Percentiles rank a stretch among this genome's conserved stretches.
phyloP scores from a whole-genome alignment of 2,797 vertebrate species.

The Platalea minor region DNA sequence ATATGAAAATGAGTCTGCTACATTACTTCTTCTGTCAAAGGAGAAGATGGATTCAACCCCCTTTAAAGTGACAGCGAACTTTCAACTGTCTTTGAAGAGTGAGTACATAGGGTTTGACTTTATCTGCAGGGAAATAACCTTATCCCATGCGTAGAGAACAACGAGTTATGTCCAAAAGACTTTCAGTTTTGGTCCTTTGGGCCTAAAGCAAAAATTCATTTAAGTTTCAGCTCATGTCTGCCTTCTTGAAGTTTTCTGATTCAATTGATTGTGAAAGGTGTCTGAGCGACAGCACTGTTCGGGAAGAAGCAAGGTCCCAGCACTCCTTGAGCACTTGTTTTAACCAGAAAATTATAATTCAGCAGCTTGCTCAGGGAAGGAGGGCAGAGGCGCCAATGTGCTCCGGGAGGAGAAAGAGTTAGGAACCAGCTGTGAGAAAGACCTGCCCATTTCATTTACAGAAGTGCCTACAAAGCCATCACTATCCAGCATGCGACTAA shows the following conservation, averaged over 20 bases:
- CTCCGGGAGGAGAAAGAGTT: neutral
- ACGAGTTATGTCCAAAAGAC: neutral
- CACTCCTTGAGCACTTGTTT: neutral
- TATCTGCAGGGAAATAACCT: slow-evolving; percentile 23
- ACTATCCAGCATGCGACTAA: neutral
- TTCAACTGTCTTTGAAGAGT: neutral
- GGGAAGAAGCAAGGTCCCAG: neutral
- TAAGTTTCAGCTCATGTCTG: neutral
- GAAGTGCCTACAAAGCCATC: neutral
- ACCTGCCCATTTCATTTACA: neutral
- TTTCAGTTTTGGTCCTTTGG: neutral
- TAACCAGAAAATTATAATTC: slow-evolving; percentile 17
- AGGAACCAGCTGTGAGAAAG: neutral
- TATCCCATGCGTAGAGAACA: neutral
- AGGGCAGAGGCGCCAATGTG: neutral
- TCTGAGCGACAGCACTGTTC: neutral
- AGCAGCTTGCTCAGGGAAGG: neutral
- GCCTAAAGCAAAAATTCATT: neutral
- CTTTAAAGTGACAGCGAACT: slow-evolving; percentile 34
- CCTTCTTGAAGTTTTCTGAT: neutral
- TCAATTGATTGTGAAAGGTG: neutral
- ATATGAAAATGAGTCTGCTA: slow-evolving; percentile 45
- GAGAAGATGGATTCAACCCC: neutral
- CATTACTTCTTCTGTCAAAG: slow-evolving; percentile 53
- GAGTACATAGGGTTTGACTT: neutral